phyloP scores from a whole-genome alignment of 2,888 invertebrate species.

The Trichacis sp. region DNA sequence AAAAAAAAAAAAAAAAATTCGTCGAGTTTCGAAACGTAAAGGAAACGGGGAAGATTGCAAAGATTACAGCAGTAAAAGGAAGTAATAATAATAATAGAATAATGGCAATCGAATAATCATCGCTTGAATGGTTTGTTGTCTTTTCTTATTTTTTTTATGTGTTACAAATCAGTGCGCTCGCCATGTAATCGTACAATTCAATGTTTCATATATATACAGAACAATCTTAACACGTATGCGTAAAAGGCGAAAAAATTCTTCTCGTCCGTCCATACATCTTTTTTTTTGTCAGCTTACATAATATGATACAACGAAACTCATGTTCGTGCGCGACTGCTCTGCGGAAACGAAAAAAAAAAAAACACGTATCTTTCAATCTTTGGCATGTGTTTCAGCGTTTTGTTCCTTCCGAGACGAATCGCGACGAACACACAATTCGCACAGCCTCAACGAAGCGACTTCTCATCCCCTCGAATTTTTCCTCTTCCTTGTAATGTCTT shows the following conservation, averaged over 20 bases:
- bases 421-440: conserved; percentile 42
- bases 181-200: conserved; percentile 62
- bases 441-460: conserved; percentile 49
- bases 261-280: conserved; percentile 38
- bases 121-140: conserved; percentile 4
- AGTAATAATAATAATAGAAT: too few species aligned
- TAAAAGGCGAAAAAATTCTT: conserved; percentile 50
- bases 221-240: conserved; percentile 55
- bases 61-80: conserved; percentile 5
- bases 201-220: conserved; percentile 57
- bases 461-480: conserved; percentile 12
- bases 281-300: conserved; percentile 34
- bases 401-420: conserved; percentile 21
- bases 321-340: conserved; percentile 31
- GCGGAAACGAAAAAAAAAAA: conserved; percentile 27
- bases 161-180: conserved; percentile 65
- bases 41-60: not conserved
- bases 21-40: not conserved
- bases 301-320: conserved; percentile 41
- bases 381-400: conserved; percentile 14
- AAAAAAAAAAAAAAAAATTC: not conserved
- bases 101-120: too few species aligned
- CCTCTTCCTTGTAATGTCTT: conserved; percentile 27
- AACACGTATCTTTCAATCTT: conserved; percentile 12
- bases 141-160: conserved; percentile 41